A percentile compares a stretch with the other conserved stretches of the same genome.
phyloP scores from a whole-genome alignment of 2,113 vertebrate genomes.

The Epinephelus fuscoguttatus region DNA sequence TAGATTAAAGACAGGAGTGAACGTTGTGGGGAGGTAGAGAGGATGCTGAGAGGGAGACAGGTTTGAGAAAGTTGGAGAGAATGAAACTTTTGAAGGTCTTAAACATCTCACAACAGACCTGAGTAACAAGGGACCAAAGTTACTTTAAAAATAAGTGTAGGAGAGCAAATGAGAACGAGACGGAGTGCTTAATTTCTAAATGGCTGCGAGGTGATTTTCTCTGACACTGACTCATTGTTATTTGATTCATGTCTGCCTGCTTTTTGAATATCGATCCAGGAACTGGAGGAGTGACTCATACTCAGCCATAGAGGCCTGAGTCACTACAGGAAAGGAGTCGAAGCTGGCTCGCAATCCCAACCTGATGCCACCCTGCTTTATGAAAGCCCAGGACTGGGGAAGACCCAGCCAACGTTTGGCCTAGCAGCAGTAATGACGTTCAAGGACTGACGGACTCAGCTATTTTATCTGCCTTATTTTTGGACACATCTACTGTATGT shows the following conservation, averaged over 20 bases:
- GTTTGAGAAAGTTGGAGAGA: slow-evolving; percentile 29
- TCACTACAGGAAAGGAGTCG: slow-evolving; percentile 66
- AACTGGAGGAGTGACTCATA: slow-evolving; percentile 74
- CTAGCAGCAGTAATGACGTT: slow-evolving; percentile 43
- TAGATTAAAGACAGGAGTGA: slow-evolving; percentile 43
- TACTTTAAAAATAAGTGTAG: slow-evolving; percentile 34
- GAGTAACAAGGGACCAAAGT: slow-evolving; percentile 25
- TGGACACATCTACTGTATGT: slow-evolving; percentile 47
- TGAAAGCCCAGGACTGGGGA: slow-evolving; percentile 46
- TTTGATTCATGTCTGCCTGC: slow-evolving; percentile 79
- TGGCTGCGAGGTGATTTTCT: slow-evolving; percentile 71
- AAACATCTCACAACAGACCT: slow-evolving; percentile 13
- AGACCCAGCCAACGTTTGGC: slow-evolving; percentile 61
- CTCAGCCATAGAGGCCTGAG: slow-evolving; percentile 67
- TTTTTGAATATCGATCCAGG: slow-evolving; percentile 78
- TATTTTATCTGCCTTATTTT: slow-evolving; percentile 68
- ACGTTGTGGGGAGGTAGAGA: slow-evolving; percentile 10
- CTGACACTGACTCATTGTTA: slow-evolving; percentile 76
- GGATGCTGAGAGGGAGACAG: slow-evolving; percentile 19
- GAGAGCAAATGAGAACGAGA: slow-evolving; percentile 38
- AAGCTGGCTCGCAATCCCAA: slow-evolving; percentile 54
- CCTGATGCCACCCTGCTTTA: slow-evolving; percentile 52
- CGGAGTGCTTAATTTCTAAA: slow-evolving; percentile 72
- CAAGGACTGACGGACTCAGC: slow-evolving; percentile 63
- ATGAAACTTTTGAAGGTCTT: slow-evolving; percentile 37